A percentile compares a stretch with the other conserved stretches of the same genome.
Conservation (phyloP, 2,888 invertebrate species). For the Erebia aethiops region DNA sequence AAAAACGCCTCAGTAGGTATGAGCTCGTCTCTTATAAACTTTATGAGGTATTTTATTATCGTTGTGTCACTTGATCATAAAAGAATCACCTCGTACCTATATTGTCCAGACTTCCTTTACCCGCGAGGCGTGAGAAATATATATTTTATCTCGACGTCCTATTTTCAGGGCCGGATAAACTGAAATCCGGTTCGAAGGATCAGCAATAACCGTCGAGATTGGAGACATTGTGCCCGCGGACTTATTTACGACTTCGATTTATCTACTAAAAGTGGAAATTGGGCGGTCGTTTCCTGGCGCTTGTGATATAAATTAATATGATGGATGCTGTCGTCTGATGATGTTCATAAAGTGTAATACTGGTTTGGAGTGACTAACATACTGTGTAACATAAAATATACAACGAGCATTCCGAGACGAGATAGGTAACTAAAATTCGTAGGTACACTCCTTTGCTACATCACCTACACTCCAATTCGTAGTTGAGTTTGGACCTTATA, state of each 20-base stretch:
- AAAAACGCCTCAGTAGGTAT: not conserved
- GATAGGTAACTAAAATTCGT: no score
- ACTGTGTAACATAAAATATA: no score
- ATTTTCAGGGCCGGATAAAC: slow-evolving; percentile 40
- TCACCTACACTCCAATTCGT: no score
- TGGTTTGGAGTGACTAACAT: no score
- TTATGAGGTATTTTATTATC: no score
- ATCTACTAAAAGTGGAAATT: slow-evolving; percentile 31
- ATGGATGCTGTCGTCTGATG: not conserved
- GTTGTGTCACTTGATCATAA: slow-evolving; percentile 8
- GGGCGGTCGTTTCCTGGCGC: slow-evolving; percentile 23
- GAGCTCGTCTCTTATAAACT: no score
- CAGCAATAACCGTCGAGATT: slow-evolving; percentile 50
- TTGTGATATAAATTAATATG: slow-evolving; percentile 9
- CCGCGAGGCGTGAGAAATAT: slow-evolving; percentile 23
- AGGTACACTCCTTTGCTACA: no score
- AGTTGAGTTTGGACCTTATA: no score
- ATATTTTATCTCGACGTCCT: slow-evolving; percentile 26
- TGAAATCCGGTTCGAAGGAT: slow-evolving; percentile 45
- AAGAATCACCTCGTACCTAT: slow-evolving; percentile 14
- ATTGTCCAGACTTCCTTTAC: slow-evolving; percentile 17
- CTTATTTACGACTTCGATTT: slow-evolving; percentile 54
- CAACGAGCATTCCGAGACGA: no score
- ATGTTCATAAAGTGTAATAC: no score
- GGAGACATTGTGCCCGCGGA: slow-evolving; percentile 52